Evolutionary conservation across 2,888 invertebrate species (phyloP), one percentile per base, ranked within the genome.

Genomic region (Archaeoteleia sp.): DNA sequence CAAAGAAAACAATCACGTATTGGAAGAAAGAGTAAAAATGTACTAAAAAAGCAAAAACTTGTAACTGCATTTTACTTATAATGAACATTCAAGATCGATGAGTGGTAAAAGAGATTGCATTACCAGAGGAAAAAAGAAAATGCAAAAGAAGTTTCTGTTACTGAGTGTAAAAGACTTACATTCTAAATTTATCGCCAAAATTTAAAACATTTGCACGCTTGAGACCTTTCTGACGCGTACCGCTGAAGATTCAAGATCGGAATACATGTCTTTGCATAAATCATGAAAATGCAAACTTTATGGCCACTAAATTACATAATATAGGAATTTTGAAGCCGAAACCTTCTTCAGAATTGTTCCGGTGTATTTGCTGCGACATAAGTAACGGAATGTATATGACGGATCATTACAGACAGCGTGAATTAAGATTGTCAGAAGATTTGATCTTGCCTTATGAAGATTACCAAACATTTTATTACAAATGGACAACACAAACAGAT

Each of bases 191-290:
- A 15, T n/a, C 17, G 8, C 3, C 39, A 8, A 17, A 1, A n/a
- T 17, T 39, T 17, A 9, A 6, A 8, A 17, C 1, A 9, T 42
- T 42, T 42, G 9, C 25, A 23, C 9, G 6, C 1, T 6, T 42
- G 10, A 42, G 14, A 42, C 42, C 42, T 7, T 42, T 42, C n/a
- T 42, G 42, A 25, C n/a, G 4, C 7, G 10, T 42, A 5, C 42
- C 29, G 8, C n/a, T 14, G 29, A 43, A 43, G n/a, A n/a, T 43
- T 29, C 13, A 12, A 29, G 14, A 30, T 1, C 43, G 43, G 4
- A 43, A 13, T 29, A 43, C 43, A 9, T 43, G 43, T 43, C 43
- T 43, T 27, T 43, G 43, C 6, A 14, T 29, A 7, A 43, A 43
- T 15, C 29, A 43, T 9, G 43, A 43, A 29, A 43, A 43, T 15